Percentiles rank a stretch among this genome's conserved stretches.
These are phyloP conservation scores for Struthio camelus DNA, from an alignment of 2,113 vertebrate species.

Conservation along the genomic window DNA sequence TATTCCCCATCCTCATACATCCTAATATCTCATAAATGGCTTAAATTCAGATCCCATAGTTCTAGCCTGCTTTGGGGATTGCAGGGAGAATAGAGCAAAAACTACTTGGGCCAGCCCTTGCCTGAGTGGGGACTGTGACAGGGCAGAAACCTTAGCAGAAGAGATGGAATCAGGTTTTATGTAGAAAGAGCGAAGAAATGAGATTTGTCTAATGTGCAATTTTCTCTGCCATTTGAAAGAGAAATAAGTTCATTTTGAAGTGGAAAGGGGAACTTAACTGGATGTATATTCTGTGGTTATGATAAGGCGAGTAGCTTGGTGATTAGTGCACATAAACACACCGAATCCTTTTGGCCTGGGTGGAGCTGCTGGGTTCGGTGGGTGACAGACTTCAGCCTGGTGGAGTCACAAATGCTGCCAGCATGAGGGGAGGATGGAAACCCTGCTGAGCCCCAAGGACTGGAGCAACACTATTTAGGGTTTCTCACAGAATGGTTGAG, in stretches of 20 bases:
- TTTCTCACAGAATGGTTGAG: too few species aligned
- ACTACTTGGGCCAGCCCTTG: neutral
- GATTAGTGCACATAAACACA: neutral
- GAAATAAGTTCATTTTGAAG: neutral
- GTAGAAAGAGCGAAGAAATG: neutral
- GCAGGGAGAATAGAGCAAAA: neutral
- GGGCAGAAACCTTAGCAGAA: neutral
- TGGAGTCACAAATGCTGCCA: neutral
- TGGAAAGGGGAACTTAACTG: neutral
- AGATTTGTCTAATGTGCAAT: neutral
- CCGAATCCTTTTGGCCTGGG: neutral
- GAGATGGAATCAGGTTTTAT: neutral
- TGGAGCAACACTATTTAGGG: neutral
- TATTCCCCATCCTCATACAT: neutral
- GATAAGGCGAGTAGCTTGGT: neutral
- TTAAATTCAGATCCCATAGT: neutral
- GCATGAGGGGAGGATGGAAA: neutral
- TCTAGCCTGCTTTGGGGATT: neutral
- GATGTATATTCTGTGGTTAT: neutral
- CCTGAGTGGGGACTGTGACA: neutral
- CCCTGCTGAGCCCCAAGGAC: neutral
- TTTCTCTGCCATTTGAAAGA: neutral
- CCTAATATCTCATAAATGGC: neutral
- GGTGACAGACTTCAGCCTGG: neutral
- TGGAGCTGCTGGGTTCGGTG: neutral